Evolutionary conservation across 1,140 invertebrate species (phyloP), one percentile per base, ranked within the genome.

Genomic region (Macrosteles quadrilineatus): DNA sequence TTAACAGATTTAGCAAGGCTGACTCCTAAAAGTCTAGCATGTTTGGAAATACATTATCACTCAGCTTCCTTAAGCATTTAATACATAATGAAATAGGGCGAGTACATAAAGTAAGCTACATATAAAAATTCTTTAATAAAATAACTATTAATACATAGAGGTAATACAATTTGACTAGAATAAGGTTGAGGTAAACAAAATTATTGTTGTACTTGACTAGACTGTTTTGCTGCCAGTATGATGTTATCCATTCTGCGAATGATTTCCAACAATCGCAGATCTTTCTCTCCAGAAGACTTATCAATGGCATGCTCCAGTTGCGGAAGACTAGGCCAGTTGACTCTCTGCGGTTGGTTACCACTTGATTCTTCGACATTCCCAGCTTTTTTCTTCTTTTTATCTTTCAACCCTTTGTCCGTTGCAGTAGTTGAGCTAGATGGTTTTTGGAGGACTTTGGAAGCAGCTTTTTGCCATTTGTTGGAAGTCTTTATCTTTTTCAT

Each of bases 231-330:
- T 1, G 63, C 63, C 1, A 66, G 40, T 9, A 66, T 27, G 9
- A 66, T 43, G 11, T 17, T 66, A 25, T 66, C 63, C 63, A 66
- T 66, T 36, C 25, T 40, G 3, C 36, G 6, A 12, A 66, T 43
- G 19, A 66, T 66, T 19, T 66, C 63, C 63, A 66, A 17, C 32
- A 66, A 27, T 11, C 32, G 63, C 1, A 43, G 63, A 45, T 66
- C 63, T 27, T 66, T 66, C 17, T 64, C 59, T 17, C 63, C 40
- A 17, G 19, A 2, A 31, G 32, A 19, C n/a, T 66, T 45, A 25
- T 23, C 31, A 2, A 17, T 14, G n/a, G n/a, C n/a, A n/a, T n/a
- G n/a, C n/a, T n/a, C n/a, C 27, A 66, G 45, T 23, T 45, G 32
- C 2, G 63, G 63, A 64, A 43, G 62, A 64, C 62, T 64, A 6